A percentile compares a stretch with the other conserved stretches of the same genome.
Conservation (phyloP, 2,888 invertebrate species). For the Torymus tubicola region DNA sequence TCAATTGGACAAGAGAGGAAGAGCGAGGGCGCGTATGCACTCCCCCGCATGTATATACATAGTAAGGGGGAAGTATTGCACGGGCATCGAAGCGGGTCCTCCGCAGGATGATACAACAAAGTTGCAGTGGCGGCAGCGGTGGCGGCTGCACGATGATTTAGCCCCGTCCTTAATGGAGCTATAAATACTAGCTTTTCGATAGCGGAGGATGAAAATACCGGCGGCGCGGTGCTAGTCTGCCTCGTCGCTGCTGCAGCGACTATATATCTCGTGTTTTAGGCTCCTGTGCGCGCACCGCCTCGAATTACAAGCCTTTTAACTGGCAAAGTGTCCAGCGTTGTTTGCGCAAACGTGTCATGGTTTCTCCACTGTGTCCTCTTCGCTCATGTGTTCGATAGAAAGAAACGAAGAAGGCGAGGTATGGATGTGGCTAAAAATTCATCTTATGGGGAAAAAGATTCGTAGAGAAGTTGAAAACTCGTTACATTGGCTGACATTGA, state of each 20-base stretch:
- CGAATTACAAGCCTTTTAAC: slow-evolving; percentile 50
- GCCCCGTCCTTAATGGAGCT: slow-evolving; percentile 80
- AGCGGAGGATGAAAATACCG: slow-evolving; percentile 61
- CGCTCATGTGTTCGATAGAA: too few species aligned
- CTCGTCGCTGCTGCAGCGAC: slow-evolving; percentile 4
- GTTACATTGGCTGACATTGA: too few species aligned
- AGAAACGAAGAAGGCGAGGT: too few species aligned
- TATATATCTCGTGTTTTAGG: slow-evolving; percentile 46
- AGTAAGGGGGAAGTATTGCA: too few species aligned
- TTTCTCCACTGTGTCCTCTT: not conserved
- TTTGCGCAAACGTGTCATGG: not conserved
- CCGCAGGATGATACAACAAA: slow-evolving; percentile 73
- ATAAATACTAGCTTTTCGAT: slow-evolving; percentile 81
- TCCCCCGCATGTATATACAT: too few species aligned
- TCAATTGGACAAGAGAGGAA: slow-evolving; percentile 22
- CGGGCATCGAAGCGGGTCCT: slow-evolving; percentile 37
- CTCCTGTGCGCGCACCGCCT: not conserved
- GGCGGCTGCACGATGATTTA: slow-evolving; percentile 77
- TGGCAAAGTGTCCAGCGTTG: slow-evolving; percentile 14
- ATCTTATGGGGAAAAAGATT: too few species aligned
- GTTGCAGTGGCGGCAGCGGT: slow-evolving; percentile 77
- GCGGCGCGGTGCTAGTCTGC: not conserved
- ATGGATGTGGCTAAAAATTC: too few species aligned
- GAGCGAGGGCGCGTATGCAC: not conserved
- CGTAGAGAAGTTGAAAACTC: too few species aligned